Evolutionary conservation across 23 tunicate genomes (phyloP).

Genomic region (Aplidium turbinatum): DNA sequence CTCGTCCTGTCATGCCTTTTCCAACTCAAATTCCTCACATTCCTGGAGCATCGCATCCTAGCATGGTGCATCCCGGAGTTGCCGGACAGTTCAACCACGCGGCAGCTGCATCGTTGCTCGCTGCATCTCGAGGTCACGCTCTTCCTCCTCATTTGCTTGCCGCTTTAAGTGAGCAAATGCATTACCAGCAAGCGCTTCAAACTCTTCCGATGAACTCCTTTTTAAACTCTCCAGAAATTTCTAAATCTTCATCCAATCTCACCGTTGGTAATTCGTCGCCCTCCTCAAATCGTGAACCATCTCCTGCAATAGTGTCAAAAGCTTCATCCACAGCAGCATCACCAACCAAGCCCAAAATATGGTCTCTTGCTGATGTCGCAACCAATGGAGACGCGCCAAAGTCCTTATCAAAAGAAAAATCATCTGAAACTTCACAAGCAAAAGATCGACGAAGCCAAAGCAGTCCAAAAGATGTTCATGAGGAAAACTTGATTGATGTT

Average conservation of each 20-base stretch:
- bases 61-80: constrained; percentile 41
- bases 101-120: constrained; percentile 56
- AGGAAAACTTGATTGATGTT: constrained; percentile 40
- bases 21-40: constrained; percentile 18
- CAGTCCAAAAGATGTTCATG: constrained; percentile 24
- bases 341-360: constrained; percentile 78
- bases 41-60: constrained; percentile 21
- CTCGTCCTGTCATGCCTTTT: constrained; percentile 53
- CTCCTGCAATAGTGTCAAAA: constrained; percentile 38
- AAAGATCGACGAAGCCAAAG: constrained; percentile 5
- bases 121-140: constrained; percentile 47
- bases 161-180: constrained; percentile 62
- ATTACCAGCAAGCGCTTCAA: constrained; percentile 73
- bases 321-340: constrained; percentile 49
- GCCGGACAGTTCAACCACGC: constrained; percentile 46
- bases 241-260: constrained; percentile 26
- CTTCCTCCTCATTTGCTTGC: constrained; percentile 75
- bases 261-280: constrained; percentile 30
- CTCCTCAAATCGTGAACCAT: constrained; percentile 5
- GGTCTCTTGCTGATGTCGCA: constrained; percentile 95
- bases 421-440: background rate
- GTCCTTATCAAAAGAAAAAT: constrained; percentile 6
- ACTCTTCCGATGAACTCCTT: constrained; percentile 27
- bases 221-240: background rate
- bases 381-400: constrained; percentile 56